A percentile compares a stretch with the other conserved stretches of the same genome.
These are phyloP conservation scores for Leptopilina boulardi DNA, from an alignment of 1,140 invertebrate species.

Conservation along the genomic window DNA sequence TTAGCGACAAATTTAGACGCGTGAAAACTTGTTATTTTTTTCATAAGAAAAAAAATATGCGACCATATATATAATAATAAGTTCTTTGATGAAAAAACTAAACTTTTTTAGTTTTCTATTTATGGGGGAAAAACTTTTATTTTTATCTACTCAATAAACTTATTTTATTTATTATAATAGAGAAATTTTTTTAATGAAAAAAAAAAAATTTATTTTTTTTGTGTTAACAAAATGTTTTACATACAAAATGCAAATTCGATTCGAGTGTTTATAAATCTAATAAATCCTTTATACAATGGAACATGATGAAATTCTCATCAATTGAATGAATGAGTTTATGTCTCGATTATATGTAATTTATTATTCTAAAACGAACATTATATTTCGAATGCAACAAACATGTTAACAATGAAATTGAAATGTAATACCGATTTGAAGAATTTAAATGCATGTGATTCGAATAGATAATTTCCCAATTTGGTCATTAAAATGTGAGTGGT, in stretches of 20 bases:
- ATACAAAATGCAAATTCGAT: too few species aligned
- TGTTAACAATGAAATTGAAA: slow-evolving; percentile 3
- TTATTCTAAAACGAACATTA: background rate
- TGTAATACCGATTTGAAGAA: slow-evolving; percentile 6
- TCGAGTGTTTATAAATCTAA: background rate
- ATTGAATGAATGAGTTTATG: background rate
- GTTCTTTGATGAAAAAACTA: too few species aligned
- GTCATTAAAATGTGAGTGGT: slow-evolving; percentile 1
- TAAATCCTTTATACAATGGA: background rate
- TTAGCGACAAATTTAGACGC: background rate
- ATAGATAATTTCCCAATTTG: background rate
- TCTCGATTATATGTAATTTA: slow-evolving; percentile 8
- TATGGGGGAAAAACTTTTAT: too few species aligned
- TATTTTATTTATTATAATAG: too few species aligned
- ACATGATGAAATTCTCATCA: background rate
- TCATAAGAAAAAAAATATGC: too few species aligned
- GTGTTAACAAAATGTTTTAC: too few species aligned
- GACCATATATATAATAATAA: too few species aligned
- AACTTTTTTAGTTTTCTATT: too few species aligned
- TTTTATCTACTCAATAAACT: too few species aligned
- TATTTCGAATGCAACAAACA: slow-evolving; percentile 9
- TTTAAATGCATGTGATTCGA: slow-evolving; percentile 15
- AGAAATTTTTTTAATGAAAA: background rate
- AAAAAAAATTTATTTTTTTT: too few species aligned
- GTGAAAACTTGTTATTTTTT: background rate